Percentiles rank a stretch among this genome's conserved stretches.
Evolutionary conservation across 2,888 invertebrate species (phyloP).

Genomic region (Macaria notata): DNA sequence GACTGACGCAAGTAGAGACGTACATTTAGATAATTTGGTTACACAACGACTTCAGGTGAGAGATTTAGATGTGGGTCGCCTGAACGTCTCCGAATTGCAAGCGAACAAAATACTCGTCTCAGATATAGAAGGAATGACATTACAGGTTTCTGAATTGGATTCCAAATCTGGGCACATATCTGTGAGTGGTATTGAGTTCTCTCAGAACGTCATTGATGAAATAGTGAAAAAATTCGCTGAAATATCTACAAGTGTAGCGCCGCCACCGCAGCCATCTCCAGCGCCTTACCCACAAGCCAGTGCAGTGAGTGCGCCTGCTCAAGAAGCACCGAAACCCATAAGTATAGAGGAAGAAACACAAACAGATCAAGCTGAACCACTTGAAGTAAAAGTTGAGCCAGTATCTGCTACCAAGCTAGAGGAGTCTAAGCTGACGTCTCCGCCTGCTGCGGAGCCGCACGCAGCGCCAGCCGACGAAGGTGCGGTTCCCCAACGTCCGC

Average conservation of each 20-base stretch:
- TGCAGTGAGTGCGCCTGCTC: slow-evolving; percentile 35
- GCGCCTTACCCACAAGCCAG: slow-evolving; percentile 30
- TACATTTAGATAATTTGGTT: slow-evolving; percentile 71
- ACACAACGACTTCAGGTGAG: slow-evolving; percentile 86
- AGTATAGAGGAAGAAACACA: slow-evolving; percentile 73
- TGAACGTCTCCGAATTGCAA: slow-evolving; percentile 90
- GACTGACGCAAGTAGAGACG: slow-evolving; percentile 57
- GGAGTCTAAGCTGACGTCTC: slow-evolving; percentile 33
- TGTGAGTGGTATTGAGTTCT: slow-evolving; percentile 86
- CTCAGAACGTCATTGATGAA: slow-evolving; percentile 86
- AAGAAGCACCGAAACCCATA: slow-evolving; percentile 47
- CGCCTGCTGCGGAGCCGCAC: slow-evolving; percentile 37
- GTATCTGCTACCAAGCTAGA: slow-evolving; percentile 32
- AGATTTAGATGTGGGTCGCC: slow-evolving; percentile 89
- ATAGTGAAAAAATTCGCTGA: slow-evolving; percentile 82
- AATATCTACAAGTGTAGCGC: slow-evolving; percentile 56
- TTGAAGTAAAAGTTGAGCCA: slow-evolving; percentile 31
- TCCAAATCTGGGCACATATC: slow-evolving; percentile 86
- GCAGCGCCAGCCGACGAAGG: slow-evolving; percentile 47
- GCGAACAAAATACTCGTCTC: slow-evolving; percentile 91
- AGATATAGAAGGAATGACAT: slow-evolving; percentile 88
- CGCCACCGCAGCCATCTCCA: slow-evolving; percentile 32
- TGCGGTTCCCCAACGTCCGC: slow-evolving; percentile 68
- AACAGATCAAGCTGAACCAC: slow-evolving; percentile 51
- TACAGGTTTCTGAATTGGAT: slow-evolving; percentile 87